Base-by-base conservation (phyloP, 2,797 vertebrate species). In the Sebastes vulpes region DNA sequence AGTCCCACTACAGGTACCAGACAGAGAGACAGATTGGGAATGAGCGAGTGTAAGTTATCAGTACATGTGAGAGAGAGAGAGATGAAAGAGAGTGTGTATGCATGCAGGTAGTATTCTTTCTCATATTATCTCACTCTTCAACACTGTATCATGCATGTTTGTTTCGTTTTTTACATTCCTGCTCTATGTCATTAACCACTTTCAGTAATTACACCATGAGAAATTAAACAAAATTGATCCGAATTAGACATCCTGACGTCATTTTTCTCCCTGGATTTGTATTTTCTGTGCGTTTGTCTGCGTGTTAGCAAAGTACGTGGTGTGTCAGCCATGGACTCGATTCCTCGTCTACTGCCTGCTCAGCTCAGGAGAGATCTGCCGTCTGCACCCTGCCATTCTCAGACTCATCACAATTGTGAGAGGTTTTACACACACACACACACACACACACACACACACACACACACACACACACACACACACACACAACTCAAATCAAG, bases 281-380 rank as follows among this genome's bases (percentile, higher is more conserved):
- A 56, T 64, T 78, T 59, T 70, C 9, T 57, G 9, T 73, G 52
- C 72, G 65, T 74, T 0, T 61, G 10, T 88, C 5, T 74, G 23
- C 59, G 6, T 63, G 5, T 65, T 85, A 99, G 98, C 95, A 25
- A 91, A 93, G 56, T 96, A 97, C 1, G 89, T 96, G 73, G 94
- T 91, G 85, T 96, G 95, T 66, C 98, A 98, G 89, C 97, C 98
- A 0, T 99, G 98, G 98, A 96, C 93, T 90, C 94, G 94, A 31
- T 97, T 98, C 93, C 91, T 99, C 82, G 92, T 99, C 60, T 91
- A 94, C 92, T 95, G 94, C 3, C 93, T 98, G 59, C 89, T 98
- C 59, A 94, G 68, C 89, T 95, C 96, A 42, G 94, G 91, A 61
- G 95, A 97, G 65, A 96, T 88, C 83, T 89, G 93, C 70, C 86